phyloP scores from a whole-genome alignment of 2,888 invertebrate species.

The Clunio marinus region DNA sequence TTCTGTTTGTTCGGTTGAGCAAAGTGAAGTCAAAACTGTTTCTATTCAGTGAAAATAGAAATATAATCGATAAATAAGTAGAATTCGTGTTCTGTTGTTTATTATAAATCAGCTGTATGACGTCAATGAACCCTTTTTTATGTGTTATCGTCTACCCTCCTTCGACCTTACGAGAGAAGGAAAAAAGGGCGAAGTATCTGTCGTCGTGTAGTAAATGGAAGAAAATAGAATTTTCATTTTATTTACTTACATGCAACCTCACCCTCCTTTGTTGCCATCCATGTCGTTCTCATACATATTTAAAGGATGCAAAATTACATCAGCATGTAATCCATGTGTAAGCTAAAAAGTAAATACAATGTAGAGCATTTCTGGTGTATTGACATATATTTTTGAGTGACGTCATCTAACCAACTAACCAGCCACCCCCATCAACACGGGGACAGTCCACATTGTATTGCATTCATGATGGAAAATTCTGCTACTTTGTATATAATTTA shows the following conservation, averaged over 20 bases:
- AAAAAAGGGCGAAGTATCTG: neutral
- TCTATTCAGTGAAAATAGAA: too few relatives aligned
- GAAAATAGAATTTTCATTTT: neutral
- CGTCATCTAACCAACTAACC: too few relatives aligned
- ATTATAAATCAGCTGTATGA: conserved; percentile 22
- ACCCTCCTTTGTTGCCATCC: too few relatives aligned
- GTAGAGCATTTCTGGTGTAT: neutral
- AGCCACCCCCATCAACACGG: too few relatives aligned
- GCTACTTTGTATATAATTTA: neutral
- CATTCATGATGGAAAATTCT: neutral
- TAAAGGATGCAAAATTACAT: neutral
- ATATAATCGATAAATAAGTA: too few relatives aligned
- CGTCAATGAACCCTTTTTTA: conserved; percentile 30
- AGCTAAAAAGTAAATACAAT: neutral
- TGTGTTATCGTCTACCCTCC: neutral
- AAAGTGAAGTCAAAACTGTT: too few relatives aligned
- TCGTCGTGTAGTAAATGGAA: neutral
- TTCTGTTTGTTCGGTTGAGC: too few relatives aligned
- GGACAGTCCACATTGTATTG: too few relatives aligned
- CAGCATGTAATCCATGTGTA: neutral
- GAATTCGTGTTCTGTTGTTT: neutral
- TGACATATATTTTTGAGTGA: neutral
- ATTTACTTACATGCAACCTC: too few relatives aligned
- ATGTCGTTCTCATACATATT: too few relatives aligned
- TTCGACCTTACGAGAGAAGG: neutral